These are phyloP conservation scores for Heterochromis multidens DNA, from an alignment of 2,113 vertebrate species.

Conservation along the genomic window DNA sequence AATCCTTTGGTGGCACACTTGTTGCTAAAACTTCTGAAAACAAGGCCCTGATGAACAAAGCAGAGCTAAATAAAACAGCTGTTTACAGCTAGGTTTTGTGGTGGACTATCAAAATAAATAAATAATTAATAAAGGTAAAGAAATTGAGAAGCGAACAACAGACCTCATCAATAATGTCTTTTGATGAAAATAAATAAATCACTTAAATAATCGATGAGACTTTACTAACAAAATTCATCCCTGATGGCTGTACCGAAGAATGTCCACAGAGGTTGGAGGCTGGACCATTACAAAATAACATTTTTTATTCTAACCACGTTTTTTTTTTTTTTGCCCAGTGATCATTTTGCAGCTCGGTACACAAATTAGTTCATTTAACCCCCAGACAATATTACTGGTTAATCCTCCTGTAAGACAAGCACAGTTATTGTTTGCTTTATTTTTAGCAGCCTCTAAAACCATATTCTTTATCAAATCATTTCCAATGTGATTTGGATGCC, in stretches of 20 bases:
- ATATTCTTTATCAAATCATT: neutral
- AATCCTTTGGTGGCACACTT: neutral
- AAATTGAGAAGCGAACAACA: no score
- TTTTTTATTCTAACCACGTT: neutral
- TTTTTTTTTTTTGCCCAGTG: neutral
- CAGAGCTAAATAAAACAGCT: neutral
- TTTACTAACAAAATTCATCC: neutral
- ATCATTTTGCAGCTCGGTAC: neutral
- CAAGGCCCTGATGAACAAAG: neutral
- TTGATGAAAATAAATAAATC: no score
- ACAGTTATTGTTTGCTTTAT: neutral
- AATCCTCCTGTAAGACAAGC: neutral
- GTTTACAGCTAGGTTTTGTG: neutral
- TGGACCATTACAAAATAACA: neutral
- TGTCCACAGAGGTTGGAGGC: neutral
- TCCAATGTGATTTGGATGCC: neutral
- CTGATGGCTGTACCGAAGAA: neutral
- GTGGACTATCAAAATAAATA: neutral
- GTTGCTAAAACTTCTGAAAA: neutral
- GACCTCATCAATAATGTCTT: no score
- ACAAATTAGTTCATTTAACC: neutral
- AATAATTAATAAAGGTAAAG: neutral
- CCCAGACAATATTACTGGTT: neutral
- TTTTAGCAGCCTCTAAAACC: neutral
- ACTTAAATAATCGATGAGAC: no score